phyloP scores from a whole-genome alignment of 2,888 invertebrate species.

The Eilema sororculum region DNA sequence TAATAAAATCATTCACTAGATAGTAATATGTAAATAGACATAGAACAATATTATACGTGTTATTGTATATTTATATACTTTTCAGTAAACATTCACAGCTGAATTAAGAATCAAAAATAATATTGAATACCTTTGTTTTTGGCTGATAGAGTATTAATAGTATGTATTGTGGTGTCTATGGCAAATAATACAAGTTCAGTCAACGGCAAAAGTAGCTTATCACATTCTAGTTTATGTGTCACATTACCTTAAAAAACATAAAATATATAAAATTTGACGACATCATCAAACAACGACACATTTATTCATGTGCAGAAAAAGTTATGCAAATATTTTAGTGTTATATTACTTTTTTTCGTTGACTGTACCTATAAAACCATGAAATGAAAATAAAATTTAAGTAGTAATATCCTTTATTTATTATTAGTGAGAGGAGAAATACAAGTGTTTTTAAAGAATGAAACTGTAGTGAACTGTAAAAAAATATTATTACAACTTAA shows the following conservation, averaged over 20 bases:
- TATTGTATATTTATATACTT: too few species aligned
- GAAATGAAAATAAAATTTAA: slow-evolving; percentile 57
- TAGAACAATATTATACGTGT: too few species aligned
- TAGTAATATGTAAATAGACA: too few species aligned
- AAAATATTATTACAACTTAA: slow-evolving; percentile 62
- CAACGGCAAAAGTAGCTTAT: neutral
- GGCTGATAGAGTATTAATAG: neutral
- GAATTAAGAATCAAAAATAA: too few species aligned
- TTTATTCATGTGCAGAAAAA: neutral
- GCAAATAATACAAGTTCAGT: neutral
- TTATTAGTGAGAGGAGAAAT: slow-evolving; percentile 76
- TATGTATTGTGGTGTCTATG: neutral
- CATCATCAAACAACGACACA: neutral
- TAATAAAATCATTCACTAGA: too few species aligned
- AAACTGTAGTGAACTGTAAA: slow-evolving; percentile 52
- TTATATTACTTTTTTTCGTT: neutral
- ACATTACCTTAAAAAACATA: too few species aligned
- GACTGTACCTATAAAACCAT: neutral
- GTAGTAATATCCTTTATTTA: slow-evolving; percentile 65
- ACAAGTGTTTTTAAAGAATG: slow-evolving; percentile 60
- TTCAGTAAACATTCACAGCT: too few species aligned
- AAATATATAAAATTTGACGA: too few species aligned
- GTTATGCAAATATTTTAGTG: neutral
- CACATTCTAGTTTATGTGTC: neutral
- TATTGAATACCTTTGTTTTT: neutral